Percentiles rank a stretch among this genome's conserved stretches.
Evolutionary conservation across 2,888 invertebrate genomes (phyloP).

Genomic region (Mellilla xanthometata): DNA sequence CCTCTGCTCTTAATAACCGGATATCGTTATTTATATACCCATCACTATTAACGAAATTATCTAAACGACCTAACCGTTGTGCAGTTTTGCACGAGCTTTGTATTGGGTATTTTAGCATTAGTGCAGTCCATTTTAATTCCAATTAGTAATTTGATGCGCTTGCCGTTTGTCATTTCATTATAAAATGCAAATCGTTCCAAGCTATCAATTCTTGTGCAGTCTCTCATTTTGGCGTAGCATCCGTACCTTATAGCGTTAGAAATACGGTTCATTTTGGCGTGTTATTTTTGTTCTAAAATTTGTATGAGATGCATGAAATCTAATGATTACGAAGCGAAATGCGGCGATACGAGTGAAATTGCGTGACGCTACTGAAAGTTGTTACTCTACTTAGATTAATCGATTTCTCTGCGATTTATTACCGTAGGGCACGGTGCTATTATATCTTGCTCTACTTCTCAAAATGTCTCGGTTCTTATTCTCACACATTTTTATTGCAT

Average conservation of each 20-base stretch:
- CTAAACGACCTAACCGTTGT: conserved; percentile 35
- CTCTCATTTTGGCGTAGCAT: too few relatives aligned
- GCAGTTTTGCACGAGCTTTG: conserved; percentile 34
- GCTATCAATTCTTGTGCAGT: conserved; percentile 11
- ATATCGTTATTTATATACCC: background rate
- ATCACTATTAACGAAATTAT: background rate
- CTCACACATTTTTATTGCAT: too few relatives aligned
- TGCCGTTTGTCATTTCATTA: conserved; percentile 36
- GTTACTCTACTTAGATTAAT: background rate
- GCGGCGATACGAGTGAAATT: conserved; percentile 10
- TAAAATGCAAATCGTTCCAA: conserved; percentile 18
- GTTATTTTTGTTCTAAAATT: conserved; percentile 9
- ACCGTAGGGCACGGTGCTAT: too few relatives aligned
- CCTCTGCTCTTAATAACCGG: conserved; percentile 9
- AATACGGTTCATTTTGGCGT: background rate
- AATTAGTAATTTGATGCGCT: conserved; percentile 62
- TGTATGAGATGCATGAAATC: conserved; percentile 22
- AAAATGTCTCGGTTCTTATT: too few relatives aligned
- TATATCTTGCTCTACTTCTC: too few relatives aligned
- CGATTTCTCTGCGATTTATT: too few relatives aligned
- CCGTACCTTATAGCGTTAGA: too few relatives aligned
- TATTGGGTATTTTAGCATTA: conserved; percentile 32
- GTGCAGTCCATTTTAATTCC: conserved; percentile 60
- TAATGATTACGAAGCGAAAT: conserved; percentile 12
- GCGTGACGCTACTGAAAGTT: conserved; percentile 13